These are phyloP conservation scores for Selenia dentaria DNA, from an alignment of 2,888 invertebrate genomes.

Conservation along the genomic window DNA sequence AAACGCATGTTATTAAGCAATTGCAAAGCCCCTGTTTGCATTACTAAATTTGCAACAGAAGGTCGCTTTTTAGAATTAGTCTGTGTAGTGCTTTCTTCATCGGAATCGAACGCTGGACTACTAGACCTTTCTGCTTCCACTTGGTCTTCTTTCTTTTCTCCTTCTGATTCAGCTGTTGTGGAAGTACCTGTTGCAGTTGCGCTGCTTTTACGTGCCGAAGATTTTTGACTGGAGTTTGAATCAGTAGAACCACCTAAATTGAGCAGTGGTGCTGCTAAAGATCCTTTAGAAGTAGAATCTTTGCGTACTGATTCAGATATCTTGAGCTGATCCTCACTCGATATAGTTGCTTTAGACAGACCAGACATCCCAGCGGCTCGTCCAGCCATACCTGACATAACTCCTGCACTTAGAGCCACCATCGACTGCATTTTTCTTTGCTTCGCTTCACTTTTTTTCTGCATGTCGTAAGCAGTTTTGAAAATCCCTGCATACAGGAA, in stretches of 20 bases:
- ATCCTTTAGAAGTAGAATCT: conserved; percentile 67
- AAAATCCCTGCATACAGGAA: conserved; percentile 98
- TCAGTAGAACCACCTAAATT: conserved; percentile 80
- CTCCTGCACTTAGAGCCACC: conserved; percentile 95
- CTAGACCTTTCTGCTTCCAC: conserved; percentile 92
- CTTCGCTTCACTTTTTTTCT: conserved; percentile 98
- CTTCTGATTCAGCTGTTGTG: conserved; percentile 79
- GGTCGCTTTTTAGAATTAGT: conserved; percentile 85
- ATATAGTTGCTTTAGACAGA: conserved; percentile 89
- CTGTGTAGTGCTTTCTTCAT: conserved; percentile 92
- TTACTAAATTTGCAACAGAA: conserved; percentile 88
- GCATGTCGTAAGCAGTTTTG: conserved; percentile 98
- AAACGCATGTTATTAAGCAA: conserved; percentile 81
- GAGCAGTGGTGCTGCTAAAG: conserved; percentile 68
- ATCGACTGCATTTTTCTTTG: conserved; percentile 98
- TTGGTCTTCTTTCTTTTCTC: conserved; percentile 76
- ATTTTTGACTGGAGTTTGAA: conserved; percentile 86
- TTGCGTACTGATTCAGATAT: conserved; percentile 67
- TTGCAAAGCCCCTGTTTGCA: conserved; percentile 86
- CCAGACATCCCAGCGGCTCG: conserved; percentile 94
- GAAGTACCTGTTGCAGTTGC: conserved; percentile 84
- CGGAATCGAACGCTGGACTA: conserved; percentile 97
- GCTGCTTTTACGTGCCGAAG: conserved; percentile 84
- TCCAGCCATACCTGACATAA: conserved; percentile 96
- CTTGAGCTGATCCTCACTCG: conserved; percentile 89